Conservation (phyloP, 2,113 vertebrate genomes). For the Epinephelus lanceolatus region DNA sequence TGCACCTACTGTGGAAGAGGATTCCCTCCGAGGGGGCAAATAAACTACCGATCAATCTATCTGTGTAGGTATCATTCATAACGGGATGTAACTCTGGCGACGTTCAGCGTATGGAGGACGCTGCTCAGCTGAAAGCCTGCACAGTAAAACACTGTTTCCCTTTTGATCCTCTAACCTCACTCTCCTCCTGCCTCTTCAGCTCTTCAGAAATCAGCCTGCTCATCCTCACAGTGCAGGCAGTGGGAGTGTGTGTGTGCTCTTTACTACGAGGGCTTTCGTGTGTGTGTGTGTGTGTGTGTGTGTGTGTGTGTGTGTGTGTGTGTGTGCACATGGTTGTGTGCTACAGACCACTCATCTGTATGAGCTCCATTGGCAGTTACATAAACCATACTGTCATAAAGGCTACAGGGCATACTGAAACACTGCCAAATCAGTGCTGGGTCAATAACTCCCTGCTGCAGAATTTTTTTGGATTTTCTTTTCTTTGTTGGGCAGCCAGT, state of each 20-base stretch:
- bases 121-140: slow-evolving; percentile 32
- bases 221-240: slow-evolving; percentile 57
- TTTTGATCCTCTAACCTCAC: slow-evolving; percentile 48
- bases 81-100: not conserved
- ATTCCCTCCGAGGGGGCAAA: too few relatives aligned
- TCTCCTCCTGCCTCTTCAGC: slow-evolving; percentile 68
- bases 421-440: slow-evolving; percentile 72
- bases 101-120: not conserved
- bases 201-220: slow-evolving; percentile 64
- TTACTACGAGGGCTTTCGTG: slow-evolving; percentile 37
- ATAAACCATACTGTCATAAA: slow-evolving; percentile 77
- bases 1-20: too few relatives aligned
- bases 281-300: slow-evolving; percentile 21
- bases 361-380: slow-evolving; percentile 73
- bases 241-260: slow-evolving; percentile 51
- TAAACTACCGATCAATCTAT: too few relatives aligned
- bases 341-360: slow-evolving; percentile 70
- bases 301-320: slow-evolving; percentile 26
- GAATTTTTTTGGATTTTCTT: slow-evolving; percentile 62
- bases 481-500: slow-evolving; percentile 50
- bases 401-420: slow-evolving; percentile 69
- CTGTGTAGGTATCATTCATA: not conserved
- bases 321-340: slow-evolving; percentile 23
- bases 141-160: slow-evolving; percentile 31
- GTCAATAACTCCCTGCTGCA: slow-evolving; percentile 71